phyloP scores from a whole-genome alignment of 2,888 invertebrate genomes.

The Drosophila diplacantha region DNA sequence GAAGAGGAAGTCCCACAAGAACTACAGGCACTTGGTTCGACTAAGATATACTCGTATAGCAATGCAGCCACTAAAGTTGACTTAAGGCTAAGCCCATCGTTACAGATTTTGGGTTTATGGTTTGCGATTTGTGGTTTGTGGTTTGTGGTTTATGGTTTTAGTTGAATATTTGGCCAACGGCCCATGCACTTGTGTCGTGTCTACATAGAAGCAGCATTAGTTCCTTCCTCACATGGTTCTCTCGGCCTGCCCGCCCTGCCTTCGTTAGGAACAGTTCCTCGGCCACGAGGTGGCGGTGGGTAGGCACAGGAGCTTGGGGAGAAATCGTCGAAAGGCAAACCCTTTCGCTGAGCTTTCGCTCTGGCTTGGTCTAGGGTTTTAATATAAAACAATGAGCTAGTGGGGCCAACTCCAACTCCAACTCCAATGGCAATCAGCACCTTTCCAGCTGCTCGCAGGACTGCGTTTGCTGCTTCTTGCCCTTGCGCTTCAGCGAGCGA shows the following conservation, averaged over 20 bases:
- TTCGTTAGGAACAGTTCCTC: conserved; percentile 27
- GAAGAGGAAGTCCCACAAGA: conserved; percentile 17
- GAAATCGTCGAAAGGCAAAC: background rate
- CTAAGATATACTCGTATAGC: conserved; percentile 36
- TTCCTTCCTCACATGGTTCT: background rate
- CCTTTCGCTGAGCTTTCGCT: background rate
- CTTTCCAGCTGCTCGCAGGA: conserved; percentile 74
- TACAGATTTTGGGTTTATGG: conserved; percentile 14
- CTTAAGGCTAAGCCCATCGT: conserved; percentile 31
- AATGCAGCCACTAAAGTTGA: conserved; percentile 14
- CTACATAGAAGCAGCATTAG: conserved; percentile 19
- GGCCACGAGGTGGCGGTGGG: background rate
- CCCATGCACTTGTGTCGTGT: conserved; percentile 27
- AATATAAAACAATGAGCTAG: conserved; percentile 66
- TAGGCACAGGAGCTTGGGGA: no score
- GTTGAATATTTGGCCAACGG: conserved; percentile 33
- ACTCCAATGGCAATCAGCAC: conserved; percentile 36
- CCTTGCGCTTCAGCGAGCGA: conserved; percentile 51
- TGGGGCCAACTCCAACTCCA: conserved; percentile 22
- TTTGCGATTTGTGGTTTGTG: background rate
- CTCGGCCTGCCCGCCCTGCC: conserved; percentile 2
- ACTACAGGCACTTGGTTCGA: conserved; percentile 53
- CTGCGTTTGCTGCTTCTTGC: conserved; percentile 69
- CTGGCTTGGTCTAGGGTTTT: conserved; percentile 58
- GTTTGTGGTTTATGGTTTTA: background rate